A percentile compares a stretch with the other conserved stretches of the same genome.
Conservation (phyloP, 1,140 invertebrate genomes). For the Ptiloglossa arizonensis region DNA sequence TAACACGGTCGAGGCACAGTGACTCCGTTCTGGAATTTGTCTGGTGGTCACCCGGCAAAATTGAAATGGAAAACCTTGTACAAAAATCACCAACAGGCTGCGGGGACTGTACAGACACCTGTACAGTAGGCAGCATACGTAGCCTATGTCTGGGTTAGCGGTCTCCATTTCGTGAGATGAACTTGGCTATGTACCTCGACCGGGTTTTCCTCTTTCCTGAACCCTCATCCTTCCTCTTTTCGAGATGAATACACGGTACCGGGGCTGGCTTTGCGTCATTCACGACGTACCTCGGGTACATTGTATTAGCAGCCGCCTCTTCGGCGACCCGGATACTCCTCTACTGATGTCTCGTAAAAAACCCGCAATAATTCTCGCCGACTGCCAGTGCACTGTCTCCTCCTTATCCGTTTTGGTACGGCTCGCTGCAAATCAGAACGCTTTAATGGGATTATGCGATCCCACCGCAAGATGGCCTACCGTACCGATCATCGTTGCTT, state of each 20-base stretch:
- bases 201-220: constrained; percentile 62
- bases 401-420: constrained; percentile 35
- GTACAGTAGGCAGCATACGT: constrained; percentile 14
- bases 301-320: constrained; percentile 64
- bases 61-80: not conserved
- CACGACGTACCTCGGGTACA: constrained; percentile 52
- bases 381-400: constrained; percentile 27
- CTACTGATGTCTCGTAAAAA: constrained; percentile 64
- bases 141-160: not conserved
- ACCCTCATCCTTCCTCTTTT: constrained; percentile 63
- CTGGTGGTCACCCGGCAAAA: not conserved
- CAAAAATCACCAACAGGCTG: not conserved
- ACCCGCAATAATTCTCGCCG: constrained; percentile 60
- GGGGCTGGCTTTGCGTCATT: constrained; percentile 49
- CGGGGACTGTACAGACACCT: not conserved
- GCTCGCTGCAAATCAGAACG: constrained; percentile 53
- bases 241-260: constrained; percentile 61
- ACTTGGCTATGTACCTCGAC: constrained; percentile 49
- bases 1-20: no score
- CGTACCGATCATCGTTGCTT: constrained; percentile 46
- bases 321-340: constrained; percentile 54
- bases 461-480: not conserved
- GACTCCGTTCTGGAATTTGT: no score
- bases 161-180: constrained; percentile 31
- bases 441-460: constrained; percentile 54